A percentile compares a stretch with the other conserved stretches of the same genome.
These are phyloP conservation scores for Pediacus dermestoides DNA, from an alignment of 2,888 invertebrate genomes.

Conservation along the genomic window DNA sequence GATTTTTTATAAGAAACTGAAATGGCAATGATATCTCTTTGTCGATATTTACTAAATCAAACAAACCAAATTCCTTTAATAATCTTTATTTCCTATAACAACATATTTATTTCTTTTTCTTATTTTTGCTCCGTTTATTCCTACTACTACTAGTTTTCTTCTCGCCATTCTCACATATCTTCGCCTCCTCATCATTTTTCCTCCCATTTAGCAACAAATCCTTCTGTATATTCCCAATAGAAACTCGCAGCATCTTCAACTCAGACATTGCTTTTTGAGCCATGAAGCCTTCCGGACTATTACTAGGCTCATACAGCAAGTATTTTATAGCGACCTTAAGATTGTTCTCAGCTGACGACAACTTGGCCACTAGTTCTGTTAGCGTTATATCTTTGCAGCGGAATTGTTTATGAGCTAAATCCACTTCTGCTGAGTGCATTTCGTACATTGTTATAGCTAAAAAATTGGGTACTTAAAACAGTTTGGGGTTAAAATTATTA, in stretches of 20 bases:
- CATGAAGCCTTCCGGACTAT: slow-evolving; percentile 69
- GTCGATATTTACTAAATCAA: not conserved
- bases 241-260: slow-evolving; percentile 50
- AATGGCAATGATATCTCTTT: not conserved
- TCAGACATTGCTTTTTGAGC: slow-evolving; percentile 66
- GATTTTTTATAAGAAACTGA: too few species aligned
- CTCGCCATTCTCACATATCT: too few species aligned
- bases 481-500: too few species aligned
- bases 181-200: not conserved
- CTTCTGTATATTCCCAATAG: slow-evolving; percentile 25
- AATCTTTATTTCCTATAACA: too few species aligned
- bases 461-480: slow-evolving; percentile 23
- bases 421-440: slow-evolving; percentile 64
- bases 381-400: slow-evolving; percentile 58
- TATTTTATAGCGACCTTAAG: slow-evolving; percentile 62
- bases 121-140: slow-evolving; percentile 1
- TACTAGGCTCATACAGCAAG: slow-evolving; percentile 67
- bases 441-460: slow-evolving; percentile 73
- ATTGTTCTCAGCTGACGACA: slow-evolving; percentile 57
- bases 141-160: slow-evolving; percentile 1
- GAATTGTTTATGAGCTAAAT: slow-evolving; percentile 62
- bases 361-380: slow-evolving; percentile 54
- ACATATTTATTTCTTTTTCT: not conserved
- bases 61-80: not conserved
- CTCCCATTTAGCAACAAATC: slow-evolving; percentile 15